A percentile compares a stretch with the other conserved stretches of the same genome.
These are phyloP conservation scores for Mycetomoellerius zeteki DNA, from an alignment of 1,140 invertebrate species.

Conservation along the genomic window DNA sequence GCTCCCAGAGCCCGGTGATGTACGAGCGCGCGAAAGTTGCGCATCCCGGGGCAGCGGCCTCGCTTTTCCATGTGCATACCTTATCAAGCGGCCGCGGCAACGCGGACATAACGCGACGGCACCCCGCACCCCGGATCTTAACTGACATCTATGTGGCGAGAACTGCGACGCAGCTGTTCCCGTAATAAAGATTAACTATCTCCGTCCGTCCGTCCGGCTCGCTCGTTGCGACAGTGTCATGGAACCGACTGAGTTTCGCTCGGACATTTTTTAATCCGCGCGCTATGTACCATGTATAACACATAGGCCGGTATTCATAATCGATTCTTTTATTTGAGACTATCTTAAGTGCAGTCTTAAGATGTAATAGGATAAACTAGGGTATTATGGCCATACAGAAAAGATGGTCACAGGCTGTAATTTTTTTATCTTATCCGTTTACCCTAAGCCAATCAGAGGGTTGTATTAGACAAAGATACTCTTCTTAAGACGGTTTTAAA, in stretches of 20 bases:
- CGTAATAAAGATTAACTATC: slow-evolving; percentile 66
- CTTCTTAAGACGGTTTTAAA: too few relatives aligned
- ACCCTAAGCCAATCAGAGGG: too few relatives aligned
- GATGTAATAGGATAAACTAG: too few relatives aligned
- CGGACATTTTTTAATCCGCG: slow-evolving; percentile 13
- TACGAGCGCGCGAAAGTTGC: slow-evolving; percentile 64
- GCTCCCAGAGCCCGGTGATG: slow-evolving; percentile 33
- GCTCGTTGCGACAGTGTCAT: slow-evolving; percentile 15
- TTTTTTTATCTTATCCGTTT: too few relatives aligned
- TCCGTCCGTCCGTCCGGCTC: slow-evolving; percentile 12
- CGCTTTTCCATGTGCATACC: slow-evolving; percentile 52
- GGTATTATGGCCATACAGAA: too few relatives aligned
- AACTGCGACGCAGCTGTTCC: slow-evolving; percentile 38
- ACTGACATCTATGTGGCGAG: slow-evolving; percentile 61
- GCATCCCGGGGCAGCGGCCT: slow-evolving; percentile 1
- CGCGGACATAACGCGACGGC: neutral
- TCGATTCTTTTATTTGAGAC: too few relatives aligned
- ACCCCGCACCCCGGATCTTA: slow-evolving; percentile 43
- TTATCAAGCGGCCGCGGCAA: slow-evolving; percentile 42
- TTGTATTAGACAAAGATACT: too few relatives aligned
- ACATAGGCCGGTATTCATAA: too few relatives aligned
- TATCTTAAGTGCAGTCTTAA: too few relatives aligned
- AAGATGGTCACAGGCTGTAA: too few relatives aligned
- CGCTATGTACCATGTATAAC: neutral
- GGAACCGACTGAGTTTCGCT: slow-evolving; percentile 13